Percentiles rank a stretch among this genome's conserved stretches.
phyloP scores from a whole-genome alignment of 1,140 invertebrate genomes.

The Brachionus rotundiformis region DNA sequence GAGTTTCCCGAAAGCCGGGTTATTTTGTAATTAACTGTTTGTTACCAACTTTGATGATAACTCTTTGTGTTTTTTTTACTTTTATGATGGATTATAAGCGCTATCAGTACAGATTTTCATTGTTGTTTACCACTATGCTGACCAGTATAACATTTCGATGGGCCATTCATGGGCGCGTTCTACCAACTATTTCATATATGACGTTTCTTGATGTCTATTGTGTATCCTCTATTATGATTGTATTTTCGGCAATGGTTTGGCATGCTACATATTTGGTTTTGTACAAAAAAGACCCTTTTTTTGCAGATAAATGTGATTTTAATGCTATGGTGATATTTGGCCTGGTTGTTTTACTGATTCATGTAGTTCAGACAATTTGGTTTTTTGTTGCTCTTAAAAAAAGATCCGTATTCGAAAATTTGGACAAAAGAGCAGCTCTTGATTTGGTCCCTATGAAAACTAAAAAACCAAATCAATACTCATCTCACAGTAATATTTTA shows the following conservation, averaged over 20 bases:
- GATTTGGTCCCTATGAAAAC: not conserved
- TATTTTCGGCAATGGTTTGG: constrained; percentile 29
- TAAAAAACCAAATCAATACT: not conserved
- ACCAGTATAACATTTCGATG: constrained; percentile 38
- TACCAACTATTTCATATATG: constrained; percentile 27
- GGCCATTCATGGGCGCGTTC: constrained; percentile 25
- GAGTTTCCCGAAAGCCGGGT: constrained; percentile 13
- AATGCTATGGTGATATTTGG: not conserved
- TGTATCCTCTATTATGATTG: constrained; percentile 14
- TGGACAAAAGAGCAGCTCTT: constrained; percentile 7
- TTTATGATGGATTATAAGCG: constrained; percentile 29
- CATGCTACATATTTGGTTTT: constrained; percentile 2
- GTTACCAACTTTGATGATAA: constrained; percentile 14
- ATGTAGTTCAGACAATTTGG: constrained; percentile 17
- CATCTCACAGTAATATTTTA: not conserved
- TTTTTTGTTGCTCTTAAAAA: constrained; percentile 18
- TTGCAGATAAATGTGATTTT: constrained; percentile 13
- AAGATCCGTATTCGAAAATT: not conserved
- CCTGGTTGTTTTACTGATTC: constrained; percentile 4
- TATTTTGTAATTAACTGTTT: constrained; percentile 25
- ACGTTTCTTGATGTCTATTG: constrained; percentile 29
- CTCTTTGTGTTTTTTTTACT: constrained; percentile 41
- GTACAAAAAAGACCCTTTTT: not conserved
- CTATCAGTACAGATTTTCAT: constrained; percentile 27
- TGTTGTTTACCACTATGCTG: constrained; percentile 23